Conservation (phyloP, 1,140 invertebrate genomes). For the Hormaphis cornu region DNA sequence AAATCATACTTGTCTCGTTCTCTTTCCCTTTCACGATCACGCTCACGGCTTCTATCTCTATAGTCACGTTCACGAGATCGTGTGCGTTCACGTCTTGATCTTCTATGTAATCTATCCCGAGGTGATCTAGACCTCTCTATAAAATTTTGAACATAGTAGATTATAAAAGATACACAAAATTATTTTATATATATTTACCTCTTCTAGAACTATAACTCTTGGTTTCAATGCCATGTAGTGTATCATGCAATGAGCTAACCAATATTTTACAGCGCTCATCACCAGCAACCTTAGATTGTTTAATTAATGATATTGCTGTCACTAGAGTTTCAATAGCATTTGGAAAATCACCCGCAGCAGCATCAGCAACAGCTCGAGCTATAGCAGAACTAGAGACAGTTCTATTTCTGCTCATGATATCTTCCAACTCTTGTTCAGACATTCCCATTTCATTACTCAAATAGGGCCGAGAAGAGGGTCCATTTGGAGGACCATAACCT, state of each 20-base stretch:
- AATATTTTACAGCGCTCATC: conserved; percentile 98
- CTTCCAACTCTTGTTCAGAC: conserved; percentile 93
- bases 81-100: conserved; percentile 61
- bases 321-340: conserved; percentile 97
- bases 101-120: conserved; percentile 56
- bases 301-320: conserved; percentile 96
- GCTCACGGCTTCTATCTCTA: conserved; percentile 59
- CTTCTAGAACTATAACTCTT: conserved; percentile 76
- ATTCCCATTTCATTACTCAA: conserved; percentile 51
- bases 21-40: conserved; percentile 39
- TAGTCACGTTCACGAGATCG: conserved; percentile 68
- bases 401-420: conserved; percentile 93
- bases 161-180: background rate
- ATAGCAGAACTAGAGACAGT: conserved; percentile 96
- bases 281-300: conserved; percentile 94
- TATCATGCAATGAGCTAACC: conserved; percentile 93
- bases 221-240: conserved; percentile 90
- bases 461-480: conserved; percentile 10
- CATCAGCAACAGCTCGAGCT: conserved; percentile 91
- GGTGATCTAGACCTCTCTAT: conserved; percentile 66
- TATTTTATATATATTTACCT: conserved; percentile 41
- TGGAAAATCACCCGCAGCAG: conserved; percentile 87
- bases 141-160: conserved; percentile 34
- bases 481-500: conserved; percentile 49
- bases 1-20: conserved; percentile 44